phyloP scores from a whole-genome alignment of 2,113 vertebrate species.

The Penelope pileata region DNA sequence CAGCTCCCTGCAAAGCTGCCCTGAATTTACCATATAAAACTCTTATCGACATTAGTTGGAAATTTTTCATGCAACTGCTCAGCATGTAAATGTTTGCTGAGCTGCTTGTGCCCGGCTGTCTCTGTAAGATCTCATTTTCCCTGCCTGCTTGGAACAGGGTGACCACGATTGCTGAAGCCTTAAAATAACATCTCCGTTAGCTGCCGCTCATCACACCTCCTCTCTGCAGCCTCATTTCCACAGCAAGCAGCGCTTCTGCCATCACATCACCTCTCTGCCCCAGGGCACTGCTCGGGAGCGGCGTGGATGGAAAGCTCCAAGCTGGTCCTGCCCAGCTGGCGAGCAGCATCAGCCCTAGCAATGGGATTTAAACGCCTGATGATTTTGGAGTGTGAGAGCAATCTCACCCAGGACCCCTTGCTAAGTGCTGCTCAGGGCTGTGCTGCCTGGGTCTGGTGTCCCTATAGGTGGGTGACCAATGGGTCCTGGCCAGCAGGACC shows the following conservation, averaged over 20 bases:
- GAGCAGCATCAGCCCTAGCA: neutral
- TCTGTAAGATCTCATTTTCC: neutral
- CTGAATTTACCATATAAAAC: neutral
- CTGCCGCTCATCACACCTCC: neutral
- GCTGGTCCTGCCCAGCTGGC: neutral
- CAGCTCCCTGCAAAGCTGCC: neutral
- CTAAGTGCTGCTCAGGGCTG: neutral
- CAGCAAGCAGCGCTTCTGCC: neutral
- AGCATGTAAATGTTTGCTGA: neutral
- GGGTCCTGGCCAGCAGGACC: neutral
- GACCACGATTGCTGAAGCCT: neutral
- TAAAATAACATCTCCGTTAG: neutral
- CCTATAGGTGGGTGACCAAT: neutral
- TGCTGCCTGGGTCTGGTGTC: neutral
- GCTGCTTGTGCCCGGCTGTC: neutral
- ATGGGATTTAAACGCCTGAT: neutral
- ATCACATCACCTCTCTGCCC: neutral
- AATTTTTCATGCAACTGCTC: neutral
- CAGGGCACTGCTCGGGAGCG: neutral
- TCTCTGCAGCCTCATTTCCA: neutral
- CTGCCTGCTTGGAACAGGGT: neutral
- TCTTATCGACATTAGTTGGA: neutral
- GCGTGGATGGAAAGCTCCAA: rapidly evolving
- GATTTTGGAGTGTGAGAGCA: neutral
- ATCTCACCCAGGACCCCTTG: neutral